Percentiles rank a stretch among this genome's conserved stretches.
Evolutionary conservation across 2,888 invertebrate genomes (phyloP).

Genomic region (Griposia aprilina): DNA sequence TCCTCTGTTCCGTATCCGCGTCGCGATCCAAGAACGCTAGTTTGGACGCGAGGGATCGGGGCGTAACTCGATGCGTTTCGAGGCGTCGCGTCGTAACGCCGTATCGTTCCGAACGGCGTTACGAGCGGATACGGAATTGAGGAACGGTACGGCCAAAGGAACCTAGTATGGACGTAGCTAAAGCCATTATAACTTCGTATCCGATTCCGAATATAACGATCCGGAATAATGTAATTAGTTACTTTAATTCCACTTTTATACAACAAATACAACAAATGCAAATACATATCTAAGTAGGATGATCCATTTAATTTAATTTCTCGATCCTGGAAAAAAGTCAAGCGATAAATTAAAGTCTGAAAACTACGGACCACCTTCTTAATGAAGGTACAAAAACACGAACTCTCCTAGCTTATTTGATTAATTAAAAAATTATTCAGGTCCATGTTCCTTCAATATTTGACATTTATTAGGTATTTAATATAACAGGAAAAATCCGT

Average conservation of each 20-base stretch:
- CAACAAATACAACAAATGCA: neutral
- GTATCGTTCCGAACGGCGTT: too few relatives aligned
- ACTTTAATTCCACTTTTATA: neutral
- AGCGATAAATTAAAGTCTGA: conserved; percentile 1
- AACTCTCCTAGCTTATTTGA: conserved; percentile 3
- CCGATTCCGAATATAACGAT: neutral
- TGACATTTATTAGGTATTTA: conserved; percentile 35
- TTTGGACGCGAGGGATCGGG: too few relatives aligned
- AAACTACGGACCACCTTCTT: neutral
- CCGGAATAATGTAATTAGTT: neutral
- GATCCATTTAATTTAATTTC: neutral
- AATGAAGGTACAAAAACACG: conserved; percentile 12
- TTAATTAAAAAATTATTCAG: conserved; percentile 41
- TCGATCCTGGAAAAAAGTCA: neutral
- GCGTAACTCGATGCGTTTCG: too few relatives aligned
- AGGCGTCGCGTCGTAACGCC: too few relatives aligned
- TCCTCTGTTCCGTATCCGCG: too few relatives aligned
- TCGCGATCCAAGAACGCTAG: too few relatives aligned
- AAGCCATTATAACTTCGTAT: neutral
- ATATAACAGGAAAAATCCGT: conserved; percentile 42
- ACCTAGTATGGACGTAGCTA: too few relatives aligned
- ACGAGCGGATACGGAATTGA: too few relatives aligned
- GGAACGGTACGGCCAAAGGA: too few relatives aligned
- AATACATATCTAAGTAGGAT: neutral
- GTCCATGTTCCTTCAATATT: conserved; percentile 28